Evolutionary conservation across 1,140 invertebrate genomes (phyloP).

Genomic region (Meloidogyne hapla): DNA sequence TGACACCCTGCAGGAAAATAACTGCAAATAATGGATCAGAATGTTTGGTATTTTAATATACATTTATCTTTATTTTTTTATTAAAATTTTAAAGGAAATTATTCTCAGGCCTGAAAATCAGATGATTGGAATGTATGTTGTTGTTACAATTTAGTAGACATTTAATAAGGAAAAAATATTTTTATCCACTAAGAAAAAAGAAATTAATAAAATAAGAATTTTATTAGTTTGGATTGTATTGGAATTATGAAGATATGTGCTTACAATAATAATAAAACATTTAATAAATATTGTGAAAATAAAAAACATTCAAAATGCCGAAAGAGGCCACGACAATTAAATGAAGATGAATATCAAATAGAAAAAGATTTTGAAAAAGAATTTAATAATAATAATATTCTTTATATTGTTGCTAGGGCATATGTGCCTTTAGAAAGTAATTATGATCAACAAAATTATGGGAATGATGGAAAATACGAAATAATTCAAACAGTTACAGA

Average conservation of each 20-base stretch:
- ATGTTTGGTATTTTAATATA: slow-evolving; percentile 70
- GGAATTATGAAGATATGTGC: slow-evolving; percentile 84
- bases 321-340: background rate
- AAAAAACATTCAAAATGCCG: background rate
- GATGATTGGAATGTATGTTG: slow-evolving; percentile 76
- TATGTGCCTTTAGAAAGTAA: slow-evolving; percentile 74
- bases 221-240: slow-evolving; percentile 69
- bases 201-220: no score
- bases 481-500: slow-evolving; percentile 85
- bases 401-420: slow-evolving; percentile 88
- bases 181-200: no score
- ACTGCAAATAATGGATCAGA: slow-evolving; percentile 83
- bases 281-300: slow-evolving; percentile 66
- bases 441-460: slow-evolving; percentile 33
- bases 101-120: slow-evolving; percentile 82
- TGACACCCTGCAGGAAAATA: slow-evolving; percentile 82
- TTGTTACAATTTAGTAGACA: background rate
- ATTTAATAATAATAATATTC: slow-evolving; percentile 75
- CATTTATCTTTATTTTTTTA: background rate
- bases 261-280: slow-evolving; percentile 90
- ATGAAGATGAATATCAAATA: slow-evolving; percentile 3
- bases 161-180: no score
- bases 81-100: slow-evolving; percentile 70
- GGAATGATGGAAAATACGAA: background rate
- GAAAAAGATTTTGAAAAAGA: slow-evolving; percentile 4